Base-by-base conservation (phyloP, 2,113 vertebrate genomes). In the Carassius auratus region DNA sequence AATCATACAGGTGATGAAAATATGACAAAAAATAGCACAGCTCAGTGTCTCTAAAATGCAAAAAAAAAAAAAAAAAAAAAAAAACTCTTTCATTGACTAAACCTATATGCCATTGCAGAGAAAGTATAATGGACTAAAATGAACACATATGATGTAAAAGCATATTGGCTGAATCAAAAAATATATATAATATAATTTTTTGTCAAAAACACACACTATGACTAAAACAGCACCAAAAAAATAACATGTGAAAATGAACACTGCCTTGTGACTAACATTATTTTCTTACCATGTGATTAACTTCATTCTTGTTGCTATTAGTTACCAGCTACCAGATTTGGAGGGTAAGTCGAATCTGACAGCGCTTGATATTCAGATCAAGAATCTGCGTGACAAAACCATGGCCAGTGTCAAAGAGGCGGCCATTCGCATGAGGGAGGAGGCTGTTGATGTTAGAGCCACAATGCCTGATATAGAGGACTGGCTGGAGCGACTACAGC, bases 281-380 rank as follows among this genome's bases (percentile, higher is more conserved):
- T 69, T 21, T 9, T 0, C 13, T 10, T 52, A 15, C 13, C 13
- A 76, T 33, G 26, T 48, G n/a, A n/a, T 15, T n/a, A 30, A 84
- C 59, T 79, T 78, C 8, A 59, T 19, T 38, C 17, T 14, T 95
- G 97, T 3, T 92, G 94, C n/a, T 95, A 88, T 69, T 74, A 94
- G 93, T 91, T 95, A 92, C 89, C 95, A 95, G 1, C 88, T 96
- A 68, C 97, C 97, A 17, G 88, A 93, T 73, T 86, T 95, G 23
- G 96, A 97, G 90, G 96, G 96, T 50, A 95, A 92, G 89, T 76
- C 95, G 83, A 97, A 98, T 75, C 91, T 98, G 84, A 99, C 98
- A 15, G 83, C 96, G 26, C 95, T 99, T 64, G 98, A 99, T 91
- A 94, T 97, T 87, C 97, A 99, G 86, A 95, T 99, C 59, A 96